These are phyloP conservation scores for Camelus bactrianus DNA, from an alignment of 2,113 vertebrate genomes.

Conservation along the genomic window DNA sequence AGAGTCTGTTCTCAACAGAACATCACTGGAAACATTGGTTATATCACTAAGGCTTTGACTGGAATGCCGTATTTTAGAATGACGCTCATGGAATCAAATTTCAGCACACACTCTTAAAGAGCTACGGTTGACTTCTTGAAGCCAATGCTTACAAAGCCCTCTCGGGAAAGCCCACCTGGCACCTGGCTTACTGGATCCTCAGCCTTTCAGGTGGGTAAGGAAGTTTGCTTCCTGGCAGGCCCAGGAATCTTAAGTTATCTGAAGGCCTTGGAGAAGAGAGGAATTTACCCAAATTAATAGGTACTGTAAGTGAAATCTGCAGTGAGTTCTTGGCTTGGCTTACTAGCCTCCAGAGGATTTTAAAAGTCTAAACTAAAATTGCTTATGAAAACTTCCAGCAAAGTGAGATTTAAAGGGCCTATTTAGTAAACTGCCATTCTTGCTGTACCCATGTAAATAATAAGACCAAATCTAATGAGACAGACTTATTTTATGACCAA, in stretches of 20 bases:
- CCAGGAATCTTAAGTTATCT: neutral
- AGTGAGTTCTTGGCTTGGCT: neutral
- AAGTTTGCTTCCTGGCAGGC: neutral
- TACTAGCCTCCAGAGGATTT: neutral
- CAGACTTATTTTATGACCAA: neutral
- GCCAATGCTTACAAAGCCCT: neutral
- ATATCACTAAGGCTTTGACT: neutral
- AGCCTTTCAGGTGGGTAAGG: neutral
- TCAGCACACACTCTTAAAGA: neutral
- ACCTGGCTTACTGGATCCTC: neutral
- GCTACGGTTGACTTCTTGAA: conserved; percentile 15
- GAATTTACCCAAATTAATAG: neutral
- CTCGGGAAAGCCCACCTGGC: neutral
- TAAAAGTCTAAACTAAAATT: neutral
- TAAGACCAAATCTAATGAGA: neutral
- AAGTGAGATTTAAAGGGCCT: neutral
- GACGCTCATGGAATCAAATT: neutral
- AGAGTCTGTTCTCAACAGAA: neutral
- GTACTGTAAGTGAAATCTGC: neutral
- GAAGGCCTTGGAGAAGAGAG: neutral
- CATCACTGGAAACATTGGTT: neutral
- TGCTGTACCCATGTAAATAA: neutral
- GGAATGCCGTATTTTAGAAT: neutral
- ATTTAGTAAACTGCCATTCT: neutral
- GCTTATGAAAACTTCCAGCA: neutral